Base-by-base conservation (phyloP, 1,140 invertebrate species). In the Habropoda laboriosa region DNA sequence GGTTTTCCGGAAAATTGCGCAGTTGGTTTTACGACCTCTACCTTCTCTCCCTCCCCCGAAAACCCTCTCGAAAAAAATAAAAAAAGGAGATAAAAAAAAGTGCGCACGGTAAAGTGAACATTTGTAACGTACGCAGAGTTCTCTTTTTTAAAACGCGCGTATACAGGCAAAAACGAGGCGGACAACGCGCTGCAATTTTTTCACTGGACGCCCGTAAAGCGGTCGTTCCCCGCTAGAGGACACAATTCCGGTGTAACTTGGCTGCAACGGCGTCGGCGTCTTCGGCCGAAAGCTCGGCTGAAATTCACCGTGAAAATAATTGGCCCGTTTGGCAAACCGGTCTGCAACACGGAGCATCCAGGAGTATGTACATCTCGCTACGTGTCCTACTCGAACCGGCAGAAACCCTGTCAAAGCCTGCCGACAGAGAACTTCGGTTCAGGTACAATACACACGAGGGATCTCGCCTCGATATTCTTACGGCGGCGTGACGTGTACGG, bases 231-330 rank as follows among this genome's bases (percentile, higher is more conserved):
- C 27, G 35, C 45, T n/a, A 51, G 24, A 30, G 24, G 2, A 40
- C n/a, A 30, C n/a, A 51, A 73, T 58, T 58, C n/a, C n/a, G n/a
- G 1, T n/a, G 42, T 7, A 30, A 6, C 18, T 32, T 30, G 6
- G n/a, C 27, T 6, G 60, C 35, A 18, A n/a, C n/a, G n/a, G n/a
- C n/a, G n/a, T n/a, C 8, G 1, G 13, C 27, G 3, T 38, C 30
- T 60, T 73, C 27, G 8, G 13, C 24, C 5, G 16, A 0, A 24
- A 3, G 3, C n/a, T 63, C 1, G 18, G 8, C 16, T 10, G 21
- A 55, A 67, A 57, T 47, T n/a, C 51, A 68, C 51, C 74, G 74
- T 68, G 63, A 68, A 76, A 76, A 76, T 76, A 76, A 68, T 76
- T 76, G 63, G 30, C 49, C 8, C 16, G 16, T 24, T 51, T 27